Conservation (phyloP, 2,797 vertebrate species). For the Pseudotriccus pelzelni region DNA sequence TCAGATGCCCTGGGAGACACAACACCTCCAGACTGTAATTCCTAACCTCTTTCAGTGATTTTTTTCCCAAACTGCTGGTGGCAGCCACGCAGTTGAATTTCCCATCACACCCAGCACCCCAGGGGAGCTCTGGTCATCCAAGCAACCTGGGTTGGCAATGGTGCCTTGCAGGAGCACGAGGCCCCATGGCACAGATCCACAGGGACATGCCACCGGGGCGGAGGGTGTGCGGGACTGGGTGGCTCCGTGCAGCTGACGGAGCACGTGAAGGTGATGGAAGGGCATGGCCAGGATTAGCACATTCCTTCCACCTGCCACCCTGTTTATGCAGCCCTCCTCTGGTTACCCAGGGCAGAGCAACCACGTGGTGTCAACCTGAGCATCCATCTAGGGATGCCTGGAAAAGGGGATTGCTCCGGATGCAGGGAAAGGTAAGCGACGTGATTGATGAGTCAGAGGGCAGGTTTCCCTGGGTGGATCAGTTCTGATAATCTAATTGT, state of each 20-base stretch:
- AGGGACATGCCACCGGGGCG: background rate
- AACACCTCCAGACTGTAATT: fast-evolving
- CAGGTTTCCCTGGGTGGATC: background rate
- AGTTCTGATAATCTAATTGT: background rate
- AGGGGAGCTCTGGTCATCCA: background rate
- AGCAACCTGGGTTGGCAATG: background rate
- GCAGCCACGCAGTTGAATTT: background rate
- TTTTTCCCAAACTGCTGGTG: background rate
- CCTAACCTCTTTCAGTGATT: background rate
- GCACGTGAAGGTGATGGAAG: slow-evolving; percentile 40
- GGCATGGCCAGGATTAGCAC: slow-evolving; percentile 29
- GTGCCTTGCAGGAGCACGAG: background rate
- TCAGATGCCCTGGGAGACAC: background rate
- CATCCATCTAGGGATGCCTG: background rate
- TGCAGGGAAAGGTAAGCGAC: background rate
- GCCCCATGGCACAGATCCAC: background rate
- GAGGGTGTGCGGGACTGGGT: background rate
- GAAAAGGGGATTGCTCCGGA: background rate
- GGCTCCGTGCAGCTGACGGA: background rate
- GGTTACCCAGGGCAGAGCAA: background rate
- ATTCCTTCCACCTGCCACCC: background rate
- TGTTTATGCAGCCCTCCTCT: background rate
- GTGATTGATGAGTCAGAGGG: background rate
- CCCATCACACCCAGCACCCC: background rate
- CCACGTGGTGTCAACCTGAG: background rate